Evolutionary conservation across 1,140 invertebrate species (phyloP).

Genomic region (Dendroctonus ponderosae): DNA sequence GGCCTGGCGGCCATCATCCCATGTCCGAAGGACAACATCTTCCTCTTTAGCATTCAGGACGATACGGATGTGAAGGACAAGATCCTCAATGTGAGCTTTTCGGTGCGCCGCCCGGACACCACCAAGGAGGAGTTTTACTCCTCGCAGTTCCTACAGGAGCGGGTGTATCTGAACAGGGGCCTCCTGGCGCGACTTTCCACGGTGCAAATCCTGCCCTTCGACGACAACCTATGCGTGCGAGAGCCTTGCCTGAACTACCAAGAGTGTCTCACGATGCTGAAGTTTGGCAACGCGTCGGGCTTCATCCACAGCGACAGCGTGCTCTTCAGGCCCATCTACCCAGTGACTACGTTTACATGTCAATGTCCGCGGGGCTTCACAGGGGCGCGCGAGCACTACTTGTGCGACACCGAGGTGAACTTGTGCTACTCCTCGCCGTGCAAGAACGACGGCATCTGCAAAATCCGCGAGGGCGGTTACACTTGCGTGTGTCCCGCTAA

Average conservation of each 20-base stretch:
- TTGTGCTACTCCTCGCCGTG: constrained; percentile 96
- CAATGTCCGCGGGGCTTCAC: constrained; percentile 82
- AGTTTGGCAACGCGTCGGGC: constrained; percentile 90
- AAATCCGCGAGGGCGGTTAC: constrained; percentile 86
- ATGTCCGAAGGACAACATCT: constrained; percentile 89
- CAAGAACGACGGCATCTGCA: constrained; percentile 83
- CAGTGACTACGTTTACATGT: constrained; percentile 92
- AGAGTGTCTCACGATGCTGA: constrained; percentile 86
- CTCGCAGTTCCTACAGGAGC: constrained; percentile 86
- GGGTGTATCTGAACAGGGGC: constrained; percentile 88
- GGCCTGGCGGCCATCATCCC: constrained; percentile 90
- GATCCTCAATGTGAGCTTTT: constrained; percentile 94
- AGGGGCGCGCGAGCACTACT: constrained; percentile 85
- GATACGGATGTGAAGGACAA: constrained; percentile 83
- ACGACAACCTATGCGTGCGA: constrained; percentile 93
- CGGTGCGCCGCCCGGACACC: constrained; percentile 75
- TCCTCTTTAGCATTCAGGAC: constrained; percentile 90
- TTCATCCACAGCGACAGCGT: constrained; percentile 91
- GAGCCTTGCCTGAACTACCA: constrained; percentile 97
- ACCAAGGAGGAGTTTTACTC: constrained; percentile 79
- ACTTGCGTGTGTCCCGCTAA: constrained; percentile 80
- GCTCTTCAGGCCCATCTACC: constrained; percentile 91
- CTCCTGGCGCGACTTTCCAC: constrained; percentile 83
- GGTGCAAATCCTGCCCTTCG: constrained; percentile 90
- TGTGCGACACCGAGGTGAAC: constrained; percentile 97